Base-by-base conservation (phyloP, 1,140 invertebrate genomes). In the Drosophila mojavensis region DNA sequence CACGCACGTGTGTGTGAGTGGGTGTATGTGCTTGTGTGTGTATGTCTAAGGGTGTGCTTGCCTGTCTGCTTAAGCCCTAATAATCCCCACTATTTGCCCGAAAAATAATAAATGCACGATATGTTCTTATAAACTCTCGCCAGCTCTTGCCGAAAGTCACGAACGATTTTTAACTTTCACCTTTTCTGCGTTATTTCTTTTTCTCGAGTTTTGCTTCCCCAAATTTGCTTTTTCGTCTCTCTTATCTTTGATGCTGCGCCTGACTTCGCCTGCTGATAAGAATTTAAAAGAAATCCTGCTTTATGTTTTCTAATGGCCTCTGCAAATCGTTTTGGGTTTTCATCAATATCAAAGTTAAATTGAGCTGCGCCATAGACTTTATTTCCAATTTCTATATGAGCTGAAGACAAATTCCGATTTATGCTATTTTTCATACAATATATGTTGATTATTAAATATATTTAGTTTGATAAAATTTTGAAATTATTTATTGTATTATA, bases 21-120 rank as follows among this genome's bases (percentile, higher is more conserved):
- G 1, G 33, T 51, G n/a, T 47, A 50, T 45, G 47, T 36, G 24
- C 48, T 24, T 13, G 13, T 17, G 17, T 51, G 60, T 17, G 30
- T 56, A 30, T 39, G 41, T 73, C 36, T 41, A 17, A 24, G 54
- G 13, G 6, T 41, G 53, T 54, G 20, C 36, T 5, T 39, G 59
- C 41, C 33, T 13, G 9, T 28, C 45, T 47, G 26, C 24, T 75
- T 86, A 86, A 86, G 68, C 76, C 83, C 76, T 79, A 88, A 88
- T 86, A 86, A 86, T 86, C 79, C 73, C 28, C 72, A 86, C 83
- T 86, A 86, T 83, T 86, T 77, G 63, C 66, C 60, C 53, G 30
- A 86, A 56, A 56, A 69, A 65, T 26, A 54, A 59, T 50, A 53
- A 50, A 56, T 24, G 30, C 64, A 43, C 36, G 39, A 28, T 51